These are phyloP conservation scores for Neosalanx taihuensis DNA, from an alignment of 2,797 vertebrate species.

Conservation along the genomic window DNA sequence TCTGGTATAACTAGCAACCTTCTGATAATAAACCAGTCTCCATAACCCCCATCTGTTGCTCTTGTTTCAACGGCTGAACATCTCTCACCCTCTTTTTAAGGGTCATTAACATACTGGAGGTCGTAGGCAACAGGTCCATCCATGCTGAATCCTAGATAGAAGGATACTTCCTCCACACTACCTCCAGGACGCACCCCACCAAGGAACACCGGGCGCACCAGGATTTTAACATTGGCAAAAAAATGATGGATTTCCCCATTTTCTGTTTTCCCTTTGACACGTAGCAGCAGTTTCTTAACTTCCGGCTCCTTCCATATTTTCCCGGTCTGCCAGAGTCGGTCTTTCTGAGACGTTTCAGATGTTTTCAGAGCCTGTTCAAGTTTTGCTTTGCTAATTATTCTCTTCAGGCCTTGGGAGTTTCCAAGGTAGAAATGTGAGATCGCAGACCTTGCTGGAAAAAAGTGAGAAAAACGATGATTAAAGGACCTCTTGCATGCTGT, in stretches of 20 bases:
- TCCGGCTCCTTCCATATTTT: constrained; percentile 63
- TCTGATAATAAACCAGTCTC: too few relatives aligned
- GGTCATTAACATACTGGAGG: constrained; percentile 52
- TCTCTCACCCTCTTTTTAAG: background rate
- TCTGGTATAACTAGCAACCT: too few relatives aligned
- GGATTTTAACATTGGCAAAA: constrained; percentile 59
- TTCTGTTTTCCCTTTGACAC: constrained; percentile 66
- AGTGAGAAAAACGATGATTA: constrained; percentile 55
- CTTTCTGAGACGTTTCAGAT: constrained; percentile 22
- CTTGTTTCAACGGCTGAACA: too few relatives aligned
- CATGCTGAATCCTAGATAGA: constrained; percentile 77
- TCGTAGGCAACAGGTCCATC: constrained; percentile 73
- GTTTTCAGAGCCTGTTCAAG: constrained; percentile 60
- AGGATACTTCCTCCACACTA: constrained; percentile 72
- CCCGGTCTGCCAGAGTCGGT: constrained; percentile 70
- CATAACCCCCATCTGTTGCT: too few relatives aligned
- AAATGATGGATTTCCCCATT: constrained; percentile 64
- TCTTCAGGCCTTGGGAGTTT: constrained; percentile 58
- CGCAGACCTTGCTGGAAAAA: constrained; percentile 61
- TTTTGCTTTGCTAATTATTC: constrained; percentile 69
- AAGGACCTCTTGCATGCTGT: constrained; percentile 60
- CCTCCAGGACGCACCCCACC: constrained; percentile 67
- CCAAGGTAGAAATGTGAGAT: constrained; percentile 75
- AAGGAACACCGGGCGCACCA: constrained; percentile 61
- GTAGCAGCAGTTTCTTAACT: constrained; percentile 61